Conservation (phyloP, 2,888 invertebrate species). For the Junonia oenone region DNA sequence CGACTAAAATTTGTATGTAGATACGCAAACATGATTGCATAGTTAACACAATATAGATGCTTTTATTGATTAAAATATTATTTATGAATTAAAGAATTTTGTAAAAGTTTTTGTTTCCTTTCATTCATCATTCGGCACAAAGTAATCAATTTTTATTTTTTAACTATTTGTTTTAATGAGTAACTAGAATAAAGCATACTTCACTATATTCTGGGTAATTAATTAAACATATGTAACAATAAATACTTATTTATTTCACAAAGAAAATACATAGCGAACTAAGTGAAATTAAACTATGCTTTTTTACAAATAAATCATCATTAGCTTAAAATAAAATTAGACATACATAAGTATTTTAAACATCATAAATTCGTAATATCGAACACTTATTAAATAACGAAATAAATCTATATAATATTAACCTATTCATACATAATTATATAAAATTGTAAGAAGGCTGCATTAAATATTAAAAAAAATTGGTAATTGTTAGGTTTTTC, state of each 20-base stretch:
- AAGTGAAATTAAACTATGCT: background rate
- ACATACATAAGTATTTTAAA: background rate
- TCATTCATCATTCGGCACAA: too few species aligned
- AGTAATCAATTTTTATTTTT: conserved; percentile 9
- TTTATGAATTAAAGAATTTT: conserved; percentile 40
- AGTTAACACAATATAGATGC: conserved; percentile 46
- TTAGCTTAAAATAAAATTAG: background rate
- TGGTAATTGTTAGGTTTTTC: too few species aligned
- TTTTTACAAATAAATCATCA: background rate
- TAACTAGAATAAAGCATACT: too few species aligned
- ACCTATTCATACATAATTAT: background rate
- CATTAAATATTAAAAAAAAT: too few species aligned
- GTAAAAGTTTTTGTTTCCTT: conserved; percentile 10
- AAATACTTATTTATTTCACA: conserved; percentile 29
- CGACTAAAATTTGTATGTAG: too few species aligned
- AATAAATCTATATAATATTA: background rate
- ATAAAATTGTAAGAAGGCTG: background rate
- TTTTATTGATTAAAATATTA: conserved; percentile 49
- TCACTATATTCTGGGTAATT: background rate
- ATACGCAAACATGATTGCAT: conserved; percentile 39
- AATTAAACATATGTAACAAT: background rate
- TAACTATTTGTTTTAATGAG: background rate
- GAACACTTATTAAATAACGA: background rate
- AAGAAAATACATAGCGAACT: conserved; percentile 39
- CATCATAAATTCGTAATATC: conserved; percentile 2